Evolutionary conservation across 1,140 invertebrate species (phyloP).

Genomic region (Drosophila ambigua): DNA sequence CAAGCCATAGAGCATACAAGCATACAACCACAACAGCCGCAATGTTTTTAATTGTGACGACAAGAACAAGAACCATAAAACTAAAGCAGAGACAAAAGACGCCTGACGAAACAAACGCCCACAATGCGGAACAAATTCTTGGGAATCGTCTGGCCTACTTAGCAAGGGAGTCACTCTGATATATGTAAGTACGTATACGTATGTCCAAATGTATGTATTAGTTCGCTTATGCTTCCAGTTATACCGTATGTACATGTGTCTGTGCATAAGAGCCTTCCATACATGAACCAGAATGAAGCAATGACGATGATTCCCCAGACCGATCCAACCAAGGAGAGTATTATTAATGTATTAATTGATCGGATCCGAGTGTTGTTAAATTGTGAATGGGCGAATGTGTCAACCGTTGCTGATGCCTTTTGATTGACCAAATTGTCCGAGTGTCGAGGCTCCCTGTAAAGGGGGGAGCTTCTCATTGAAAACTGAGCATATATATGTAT

Average conservation of each 20-base stretch:
- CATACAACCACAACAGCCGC: neutral
- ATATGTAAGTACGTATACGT: slow-evolving; percentile 2
- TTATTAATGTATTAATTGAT: slow-evolving; percentile 67
- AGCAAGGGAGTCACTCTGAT: slow-evolving; percentile 29
- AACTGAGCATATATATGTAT: neutral
- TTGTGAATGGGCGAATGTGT: slow-evolving; percentile 17
- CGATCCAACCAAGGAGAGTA: neutral
- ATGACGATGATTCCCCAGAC: slow-evolving; percentile 3
- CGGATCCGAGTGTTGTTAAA: slow-evolving; percentile 36
- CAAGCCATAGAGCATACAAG: slow-evolving; percentile 24
- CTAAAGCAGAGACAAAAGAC: slow-evolving; percentile 29
- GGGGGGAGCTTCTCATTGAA: neutral
- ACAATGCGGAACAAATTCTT: slow-evolving; percentile 17
- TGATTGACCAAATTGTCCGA: slow-evolving; percentile 18
- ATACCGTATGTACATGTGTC: neutral
- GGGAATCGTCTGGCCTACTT: slow-evolving; percentile 44
- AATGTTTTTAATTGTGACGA: slow-evolving; percentile 40
- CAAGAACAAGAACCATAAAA: slow-evolving; percentile 41
- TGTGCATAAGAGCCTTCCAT: neutral
- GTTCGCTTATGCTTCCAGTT: neutral
- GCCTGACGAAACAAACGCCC: slow-evolving; percentile 29
- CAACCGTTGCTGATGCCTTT: slow-evolving; percentile 15
- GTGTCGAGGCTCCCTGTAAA: neutral
- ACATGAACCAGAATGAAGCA: slow-evolving; percentile 31
- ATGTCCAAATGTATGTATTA: neutral